Evolutionary conservation across 2,113 vertebrate genomes (phyloP).

Genomic region (Nothobranchius kuhntae): DNA sequence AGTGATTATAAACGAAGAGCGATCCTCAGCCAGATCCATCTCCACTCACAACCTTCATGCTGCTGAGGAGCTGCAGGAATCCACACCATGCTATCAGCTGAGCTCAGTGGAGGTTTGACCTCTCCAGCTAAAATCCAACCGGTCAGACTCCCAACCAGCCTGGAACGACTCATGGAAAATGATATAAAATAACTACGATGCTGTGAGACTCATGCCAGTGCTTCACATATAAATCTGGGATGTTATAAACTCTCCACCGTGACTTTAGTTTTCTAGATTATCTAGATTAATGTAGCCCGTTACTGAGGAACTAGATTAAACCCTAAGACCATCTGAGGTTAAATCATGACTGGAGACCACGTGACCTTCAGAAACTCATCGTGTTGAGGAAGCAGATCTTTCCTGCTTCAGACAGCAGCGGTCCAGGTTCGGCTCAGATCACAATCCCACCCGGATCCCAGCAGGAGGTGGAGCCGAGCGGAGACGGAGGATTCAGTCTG

Average conservation of each 20-base stretch:
- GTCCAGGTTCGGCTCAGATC: not conserved
- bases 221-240: not conserved
- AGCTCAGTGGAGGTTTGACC: not conserved
- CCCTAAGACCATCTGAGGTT: not conserved
- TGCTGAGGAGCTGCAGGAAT: no score
- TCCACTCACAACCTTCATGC: no score
- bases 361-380: no score
- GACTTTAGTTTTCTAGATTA: not conserved
- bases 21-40: no score
- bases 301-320: not conserved
- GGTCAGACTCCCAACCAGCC: not conserved
- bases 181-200: no score
- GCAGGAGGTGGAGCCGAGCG: slow-evolving; percentile 29
- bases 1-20: no score
- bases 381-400: no score
- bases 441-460: not conserved
- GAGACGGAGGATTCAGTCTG: slow-evolving; percentile 29
- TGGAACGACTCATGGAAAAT: not conserved
- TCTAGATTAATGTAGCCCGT: not conserved
- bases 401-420: not conserved
- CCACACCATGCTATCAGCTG: not conserved
- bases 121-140: not conserved
- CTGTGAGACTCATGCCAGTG: not conserved
- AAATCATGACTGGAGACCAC: no score
- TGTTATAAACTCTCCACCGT: no score